Percentiles rank a stretch among this genome's conserved stretches.
Conservation (phyloP, 2,113 vertebrate genomes). For the Archilochus colubris region DNA sequence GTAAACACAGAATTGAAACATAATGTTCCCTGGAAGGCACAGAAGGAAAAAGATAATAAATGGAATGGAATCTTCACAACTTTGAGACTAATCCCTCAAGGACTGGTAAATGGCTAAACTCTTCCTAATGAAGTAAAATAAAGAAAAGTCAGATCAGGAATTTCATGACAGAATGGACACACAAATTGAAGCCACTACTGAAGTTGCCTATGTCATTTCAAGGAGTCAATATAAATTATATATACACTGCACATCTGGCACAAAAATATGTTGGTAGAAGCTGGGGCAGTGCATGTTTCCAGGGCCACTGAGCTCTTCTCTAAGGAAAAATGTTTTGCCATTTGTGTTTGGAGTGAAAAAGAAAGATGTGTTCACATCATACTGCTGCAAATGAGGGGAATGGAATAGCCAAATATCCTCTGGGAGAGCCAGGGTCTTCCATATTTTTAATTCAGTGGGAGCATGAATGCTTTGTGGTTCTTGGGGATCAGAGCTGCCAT, state of each 20-base stretch:
- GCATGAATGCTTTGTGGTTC: neutral
- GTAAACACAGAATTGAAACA: neutral
- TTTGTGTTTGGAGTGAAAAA: neutral
- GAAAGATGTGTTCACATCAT: neutral
- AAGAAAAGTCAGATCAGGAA: neutral
- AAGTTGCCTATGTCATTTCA: neutral
- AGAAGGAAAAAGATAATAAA: neutral
- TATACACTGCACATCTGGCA: neutral
- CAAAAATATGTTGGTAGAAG: neutral
- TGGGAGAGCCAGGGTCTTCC: neutral
- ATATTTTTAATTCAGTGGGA: neutral
- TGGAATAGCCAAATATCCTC: too few species aligned
- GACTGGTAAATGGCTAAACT: neutral
- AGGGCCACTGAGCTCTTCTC: neutral
- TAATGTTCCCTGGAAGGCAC: neutral
- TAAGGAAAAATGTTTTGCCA: neutral
- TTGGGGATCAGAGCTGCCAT: neutral
- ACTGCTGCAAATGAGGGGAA: neutral
- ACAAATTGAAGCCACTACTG: neutral
- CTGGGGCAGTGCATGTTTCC: neutral
- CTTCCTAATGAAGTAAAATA: neutral
- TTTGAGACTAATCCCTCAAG: neutral
- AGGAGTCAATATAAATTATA: neutral
- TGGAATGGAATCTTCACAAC: neutral
- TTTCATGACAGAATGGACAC: too few species aligned